Percentiles rank a stretch among this genome's conserved stretches.
Evolutionary conservation across 2,888 invertebrate species (phyloP).

Genomic region (Ditula angustiorana): DNA sequence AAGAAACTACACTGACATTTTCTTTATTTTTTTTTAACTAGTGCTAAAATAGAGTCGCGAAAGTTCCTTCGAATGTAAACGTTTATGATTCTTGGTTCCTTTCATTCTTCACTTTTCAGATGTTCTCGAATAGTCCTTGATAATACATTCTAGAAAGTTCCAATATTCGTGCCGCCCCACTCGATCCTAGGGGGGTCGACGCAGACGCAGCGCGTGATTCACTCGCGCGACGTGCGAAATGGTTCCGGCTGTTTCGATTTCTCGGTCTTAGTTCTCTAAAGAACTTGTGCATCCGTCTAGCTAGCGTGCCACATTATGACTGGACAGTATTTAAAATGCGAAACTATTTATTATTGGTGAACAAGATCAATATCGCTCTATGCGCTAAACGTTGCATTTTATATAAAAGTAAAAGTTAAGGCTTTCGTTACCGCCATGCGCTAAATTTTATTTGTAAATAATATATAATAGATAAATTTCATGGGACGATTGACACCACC

Average conservation of each 20-base stretch:
- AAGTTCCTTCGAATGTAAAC: no score
- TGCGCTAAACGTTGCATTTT: no score
- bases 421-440: no score
- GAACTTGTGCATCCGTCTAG: slow-evolving; percentile 55
- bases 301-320: slow-evolving; percentile 41
- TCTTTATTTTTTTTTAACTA: no score
- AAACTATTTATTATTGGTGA: background rate
- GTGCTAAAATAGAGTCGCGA: no score
- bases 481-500: no score
- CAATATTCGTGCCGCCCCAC: slow-evolving; percentile 23
- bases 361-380: background rate
- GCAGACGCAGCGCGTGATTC: slow-evolving; percentile 27
- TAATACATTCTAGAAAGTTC: slow-evolving; percentile 32
- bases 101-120: background rate
- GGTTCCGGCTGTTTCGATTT: slow-evolving; percentile 49
- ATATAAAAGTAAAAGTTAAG: no score
- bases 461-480: no score
- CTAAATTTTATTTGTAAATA: no score
- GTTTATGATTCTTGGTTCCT: no score
- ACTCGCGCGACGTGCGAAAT: slow-evolving; percentile 46
- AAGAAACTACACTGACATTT: no score
- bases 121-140: slow-evolving; percentile 13
- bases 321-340: slow-evolving; percentile 7
- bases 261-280: slow-evolving; percentile 51
- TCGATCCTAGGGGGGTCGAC: slow-evolving; percentile 24